Base-by-base conservation (phyloP, 2,797 vertebrate species). In the Channa striata region DNA sequence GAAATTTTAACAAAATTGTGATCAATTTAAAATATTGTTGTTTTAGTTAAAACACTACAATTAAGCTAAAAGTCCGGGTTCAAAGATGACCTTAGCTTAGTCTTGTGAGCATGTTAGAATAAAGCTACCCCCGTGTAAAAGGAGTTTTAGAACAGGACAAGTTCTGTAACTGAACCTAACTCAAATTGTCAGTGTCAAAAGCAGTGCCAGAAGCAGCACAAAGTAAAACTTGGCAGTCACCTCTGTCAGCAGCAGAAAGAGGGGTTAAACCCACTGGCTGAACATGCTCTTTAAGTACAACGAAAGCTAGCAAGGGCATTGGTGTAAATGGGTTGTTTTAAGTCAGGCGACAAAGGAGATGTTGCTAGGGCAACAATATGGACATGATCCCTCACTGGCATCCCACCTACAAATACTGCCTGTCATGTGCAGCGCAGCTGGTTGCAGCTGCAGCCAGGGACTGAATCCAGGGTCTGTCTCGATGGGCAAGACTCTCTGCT, bases 121-220 rank as follows among this genome's bases (percentile, higher is more conserved):
- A 59, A 30, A 67, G 34, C 51, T 68, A 11, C 52, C 58, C 20
- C 12, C 17, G 5, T 12, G n/a, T 6, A 13, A 36, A 61, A 30
- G 49, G 60, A 8, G 49, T 50, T 40, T 37, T 16, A 54, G 11
- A 37, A 59, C 23, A 30, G 58, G 65, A 36, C 57, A 39, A 11
- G 13, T 39, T 17, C 14, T 39, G 6, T 34, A 10, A 58, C 47
- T 64, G 59, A 74, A 52, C 52, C 47, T 43, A 47, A 63, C 40
- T 52, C 7, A 37, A 61, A 43, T 60, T 42, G 50, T 1, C 49
- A 23, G 34, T 65, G 68, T 56, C 62, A 59, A 66, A 75, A 69
- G 36, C 39, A 20, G 30, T 37, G 42, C 73, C 59, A 59, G 36
- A 70, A 46, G 12, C 40, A 50, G 59, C 2, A 23, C 51, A 34